Base-by-base conservation (phyloP, 2,888 invertebrate species). In the Idaea dimidiata region DNA sequence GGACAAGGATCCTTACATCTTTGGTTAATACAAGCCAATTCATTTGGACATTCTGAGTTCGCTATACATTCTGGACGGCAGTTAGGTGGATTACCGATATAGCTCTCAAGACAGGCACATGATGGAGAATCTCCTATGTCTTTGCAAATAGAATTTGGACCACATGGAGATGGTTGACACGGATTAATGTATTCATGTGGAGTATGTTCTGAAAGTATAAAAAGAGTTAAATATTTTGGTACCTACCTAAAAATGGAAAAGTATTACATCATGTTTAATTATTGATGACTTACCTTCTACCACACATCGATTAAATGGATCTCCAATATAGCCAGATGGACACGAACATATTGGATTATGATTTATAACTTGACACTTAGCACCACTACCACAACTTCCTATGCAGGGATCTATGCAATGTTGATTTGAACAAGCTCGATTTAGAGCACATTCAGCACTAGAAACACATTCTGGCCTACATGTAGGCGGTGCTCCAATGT, bases 81-180 rank as follows among this genome's bases (percentile, higher is more conserved):
- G 76, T 94, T 94, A 7, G 96, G 96, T 54, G 96, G 96, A 64
- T 93, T 93, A 63, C 96, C 96, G 58, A 93, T 88, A 80, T 93
- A 96, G 43, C 93, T 93, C n/a, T 93, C 91, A n/a, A 94, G 82
- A 77, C 96, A 96, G 31, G 95, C 94, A 77, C 96, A 96, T 0
- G 96, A 95, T 24, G 96, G 95, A 54, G 94, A 94, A 58, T 94
- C 94, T 43, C 92, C 93, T 57, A 93, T 81, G 75, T 93, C 93
- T 74, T 92, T 93, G 72, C 96, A 96, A 75, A 95, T 88, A 3
- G 95, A 93, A 75, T 95, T 95, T 6, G 96, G 93, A 17, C 97
- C 97, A 80, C 97, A 97, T 0, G 96, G 96, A 10, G 96, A 95
- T 24, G 96, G 96, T 73, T 93, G 91, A 77, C 97, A 97, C 7